Evolutionary conservation across 2,797 vertebrate species (phyloP), one percentile per base, ranked within the genome.

Genomic region (Streptopelia turtur): DNA sequence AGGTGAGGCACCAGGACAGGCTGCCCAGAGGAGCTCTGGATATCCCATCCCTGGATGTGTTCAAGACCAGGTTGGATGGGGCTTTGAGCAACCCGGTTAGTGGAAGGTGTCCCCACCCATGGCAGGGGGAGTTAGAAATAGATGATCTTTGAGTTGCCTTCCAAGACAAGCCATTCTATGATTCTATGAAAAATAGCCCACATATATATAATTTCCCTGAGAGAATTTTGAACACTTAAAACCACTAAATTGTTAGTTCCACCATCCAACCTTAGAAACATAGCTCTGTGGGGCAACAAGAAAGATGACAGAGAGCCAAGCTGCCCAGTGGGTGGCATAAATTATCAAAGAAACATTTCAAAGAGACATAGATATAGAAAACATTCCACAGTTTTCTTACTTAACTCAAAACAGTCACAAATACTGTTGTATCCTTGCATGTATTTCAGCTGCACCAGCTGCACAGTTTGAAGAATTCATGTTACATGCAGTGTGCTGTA

Each of bases 361-460:
- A 31, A 84, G 47, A 80, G 63, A 86, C 47, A 61, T 60, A 91
- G 95, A 89, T 72, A 91, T 10, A 91, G 61, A 89, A 94, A 96
- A 83, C 16, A 76, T 47, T 35, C 16, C 25, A 61, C 53, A 76
- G n/a, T 72, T 96, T 94, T 82, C 77, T 89, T 89, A 57, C n/a
- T 93, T 95, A 64, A 84, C 27, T 76, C 35, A 28, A 85, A 83
- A 74, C 43, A 74, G 56, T 63, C 52, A 81, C 37, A 55, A 91
- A 77, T 66, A 91, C 39, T 81, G 33, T 75, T 70, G 60, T 27
- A 33, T 37, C 59, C 17, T 90, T 93, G 13, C 1, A 3, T 45
- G 37, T 16, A 50, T 90, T 70, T 87, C 31, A 71, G 69, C 43
- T 81, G 71, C 21, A 52, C 5, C 21, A 84, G 69, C 41, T 81